A percentile compares a stretch with the other conserved stretches of the same genome.
These are phyloP conservation scores for Patiria pectinifera DNA, from an alignment of 53 echinoderm and acorn worm genomes.

Conservation along the genomic window DNA sequence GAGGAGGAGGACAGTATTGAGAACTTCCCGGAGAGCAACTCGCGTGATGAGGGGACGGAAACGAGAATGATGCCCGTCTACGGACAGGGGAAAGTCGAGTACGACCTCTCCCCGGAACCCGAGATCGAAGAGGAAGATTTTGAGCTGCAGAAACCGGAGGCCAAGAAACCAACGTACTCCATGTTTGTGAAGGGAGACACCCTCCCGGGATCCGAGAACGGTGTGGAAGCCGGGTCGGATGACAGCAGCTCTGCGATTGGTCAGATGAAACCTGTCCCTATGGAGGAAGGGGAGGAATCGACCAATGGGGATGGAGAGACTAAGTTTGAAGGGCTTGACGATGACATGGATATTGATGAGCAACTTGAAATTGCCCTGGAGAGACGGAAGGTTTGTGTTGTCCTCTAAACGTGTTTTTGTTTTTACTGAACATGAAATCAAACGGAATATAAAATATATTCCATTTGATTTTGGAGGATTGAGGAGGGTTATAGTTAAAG, in stretches of 20 bases:
- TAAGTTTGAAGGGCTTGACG: conserved; percentile 49
- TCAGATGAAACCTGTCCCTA: conserved; percentile 31
- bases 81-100: conserved; percentile 58
- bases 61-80: conserved; percentile 63
- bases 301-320: conserved; percentile 40
- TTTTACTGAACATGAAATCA: background rate
- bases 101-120: conserved; percentile 51
- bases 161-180: conserved; percentile 49
- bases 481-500: too few relatives aligned
- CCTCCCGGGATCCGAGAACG: conserved; percentile 24
- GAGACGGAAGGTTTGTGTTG: conserved; percentile 81
- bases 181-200: conserved; percentile 73
- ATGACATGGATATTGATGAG: conserved; percentile 78
- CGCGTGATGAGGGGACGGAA: background rate
- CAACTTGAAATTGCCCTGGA: conserved; percentile 84
- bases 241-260: conserved; percentile 33
- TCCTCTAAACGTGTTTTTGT: background rate
- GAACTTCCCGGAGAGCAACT: background rate
- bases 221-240: background rate
- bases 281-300: conserved; percentile 63
- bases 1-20: conserved; percentile 38
- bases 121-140: conserved; percentile 58
- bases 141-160: conserved; percentile 37
- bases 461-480: too few relatives aligned
- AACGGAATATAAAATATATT: background rate